These are phyloP conservation scores for Xenopus borealis DNA, from an alignment of 2,113 vertebrate genomes.

Conservation along the genomic window DNA sequence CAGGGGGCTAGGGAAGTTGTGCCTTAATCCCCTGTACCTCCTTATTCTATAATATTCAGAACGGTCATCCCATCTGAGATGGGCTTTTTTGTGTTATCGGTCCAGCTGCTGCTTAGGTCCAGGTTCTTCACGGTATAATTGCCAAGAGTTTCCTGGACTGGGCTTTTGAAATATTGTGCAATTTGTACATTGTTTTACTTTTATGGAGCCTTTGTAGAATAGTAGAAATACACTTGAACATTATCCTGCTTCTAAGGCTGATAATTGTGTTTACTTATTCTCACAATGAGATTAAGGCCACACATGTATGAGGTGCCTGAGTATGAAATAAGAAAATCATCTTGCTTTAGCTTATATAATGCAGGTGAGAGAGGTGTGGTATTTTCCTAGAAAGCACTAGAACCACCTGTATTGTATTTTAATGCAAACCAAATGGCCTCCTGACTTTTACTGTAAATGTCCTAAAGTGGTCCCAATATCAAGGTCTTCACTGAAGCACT, in stretches of 20 bases:
- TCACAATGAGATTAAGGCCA: background rate
- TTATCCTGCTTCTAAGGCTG: background rate
- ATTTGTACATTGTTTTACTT: conserved; percentile 6
- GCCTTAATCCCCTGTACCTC: background rate
- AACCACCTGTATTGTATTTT: background rate
- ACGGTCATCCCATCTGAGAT: background rate
- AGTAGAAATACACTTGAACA: background rate
- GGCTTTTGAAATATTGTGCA: background rate
- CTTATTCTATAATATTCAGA: background rate
- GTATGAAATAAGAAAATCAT: background rate
- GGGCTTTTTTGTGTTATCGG: background rate
- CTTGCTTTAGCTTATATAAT: background rate
- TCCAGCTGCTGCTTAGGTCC: background rate
- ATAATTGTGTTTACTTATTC: background rate
- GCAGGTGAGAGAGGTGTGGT: background rate
- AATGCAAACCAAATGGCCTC: too few relatives aligned
- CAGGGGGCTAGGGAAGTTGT: background rate
- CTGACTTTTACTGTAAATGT: too few relatives aligned
- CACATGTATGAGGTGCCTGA: background rate
- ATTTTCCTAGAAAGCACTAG: background rate
- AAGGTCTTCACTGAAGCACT: too few relatives aligned
- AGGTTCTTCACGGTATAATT: background rate
- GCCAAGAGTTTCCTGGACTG: background rate
- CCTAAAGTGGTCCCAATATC: too few relatives aligned
- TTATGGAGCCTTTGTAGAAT: conserved; percentile 1